A percentile compares a stretch with the other conserved stretches of the same genome.
These are phyloP conservation scores for Hafferia zeledoni DNA, from an alignment of 2,797 vertebrate species.

Conservation along the genomic window DNA sequence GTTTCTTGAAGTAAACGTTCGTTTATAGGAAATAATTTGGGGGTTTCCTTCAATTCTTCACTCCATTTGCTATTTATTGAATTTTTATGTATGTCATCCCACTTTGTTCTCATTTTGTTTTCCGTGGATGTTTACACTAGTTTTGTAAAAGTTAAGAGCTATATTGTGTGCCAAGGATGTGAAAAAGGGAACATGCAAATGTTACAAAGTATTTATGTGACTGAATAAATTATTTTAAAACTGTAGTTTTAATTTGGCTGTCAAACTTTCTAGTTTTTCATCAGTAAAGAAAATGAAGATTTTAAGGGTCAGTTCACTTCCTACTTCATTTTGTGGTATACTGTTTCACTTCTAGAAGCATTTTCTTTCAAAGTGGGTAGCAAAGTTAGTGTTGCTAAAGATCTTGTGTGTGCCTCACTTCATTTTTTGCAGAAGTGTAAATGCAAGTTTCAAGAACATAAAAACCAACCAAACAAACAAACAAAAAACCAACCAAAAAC, in stretches of 20 bases:
- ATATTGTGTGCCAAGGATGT: conserved; percentile 73
- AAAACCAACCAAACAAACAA: no score
- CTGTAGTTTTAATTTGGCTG: conserved; percentile 17
- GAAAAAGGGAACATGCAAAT: conserved; percentile 67
- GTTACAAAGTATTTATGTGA: conserved; percentile 76
- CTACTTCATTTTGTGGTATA: neutral
- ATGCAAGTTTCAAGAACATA: neutral
- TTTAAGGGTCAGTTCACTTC: neutral
- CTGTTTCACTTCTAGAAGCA: neutral
- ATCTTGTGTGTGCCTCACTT: neutral
- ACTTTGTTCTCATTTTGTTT: conserved; percentile 34
- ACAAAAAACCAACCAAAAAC: neutral
- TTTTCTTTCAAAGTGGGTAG: neutral
- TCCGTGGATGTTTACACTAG: conserved; percentile 66
- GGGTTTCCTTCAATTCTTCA: conserved; percentile 23
- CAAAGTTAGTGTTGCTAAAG: neutral
- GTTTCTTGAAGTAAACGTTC: conserved; percentile 46
- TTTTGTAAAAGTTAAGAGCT: conserved; percentile 73
- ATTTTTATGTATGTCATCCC: conserved; percentile 7
- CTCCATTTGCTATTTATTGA: conserved; percentile 65
- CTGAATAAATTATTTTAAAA: conserved; percentile 77
- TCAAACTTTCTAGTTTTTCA: conserved; percentile 25
- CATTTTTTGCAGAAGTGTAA: neutral
- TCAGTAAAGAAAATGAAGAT: neutral
- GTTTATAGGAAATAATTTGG: neutral